A percentile compares a stretch with the other conserved stretches of the same genome.
Conservation (phyloP, 92 coral and sea anemone genomes). For the Palythoa caribaeorum region DNA sequence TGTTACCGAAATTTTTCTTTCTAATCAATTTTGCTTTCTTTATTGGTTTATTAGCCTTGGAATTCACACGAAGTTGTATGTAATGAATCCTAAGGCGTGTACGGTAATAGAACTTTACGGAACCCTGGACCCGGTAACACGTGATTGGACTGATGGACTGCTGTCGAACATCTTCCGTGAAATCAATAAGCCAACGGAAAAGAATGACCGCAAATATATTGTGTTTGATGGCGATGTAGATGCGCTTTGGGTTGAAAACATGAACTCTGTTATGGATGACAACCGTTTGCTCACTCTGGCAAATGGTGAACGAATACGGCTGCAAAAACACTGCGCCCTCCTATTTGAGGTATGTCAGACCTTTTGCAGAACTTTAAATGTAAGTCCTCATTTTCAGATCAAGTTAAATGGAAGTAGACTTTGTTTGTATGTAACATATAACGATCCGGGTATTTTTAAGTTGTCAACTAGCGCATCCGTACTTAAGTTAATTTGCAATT, state of each 20-base stretch:
- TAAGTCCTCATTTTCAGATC: not conserved
- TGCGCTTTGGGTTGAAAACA: constrained; percentile 99
- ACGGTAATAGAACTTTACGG: constrained; percentile 97
- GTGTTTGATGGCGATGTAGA: constrained; percentile 99
- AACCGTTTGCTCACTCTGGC: constrained; percentile 95
- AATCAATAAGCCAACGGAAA: constrained; percentile 98
- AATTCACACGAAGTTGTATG: constrained; percentile 88
- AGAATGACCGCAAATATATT: constrained; percentile 97
- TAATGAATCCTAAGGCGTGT: constrained; percentile 97
- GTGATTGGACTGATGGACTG: constrained; percentile 99
- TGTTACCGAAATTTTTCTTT: not conserved
- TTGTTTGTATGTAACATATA: too few relatives aligned
- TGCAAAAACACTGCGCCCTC: constrained; percentile 98
- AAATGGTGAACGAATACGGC: constrained; percentile 97
- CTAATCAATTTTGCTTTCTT: too few relatives aligned
- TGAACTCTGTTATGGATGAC: constrained; percentile 99
- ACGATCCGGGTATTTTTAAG: too few relatives aligned
- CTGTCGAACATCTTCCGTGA: constrained; percentile 98
- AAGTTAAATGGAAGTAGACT: not conserved
- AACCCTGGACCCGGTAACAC: constrained; percentile 96
- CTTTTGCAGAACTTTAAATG: not conserved
- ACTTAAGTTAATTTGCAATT: too few relatives aligned
- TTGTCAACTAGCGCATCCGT: too few relatives aligned
- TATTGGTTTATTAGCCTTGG: constrained; percentile 75
- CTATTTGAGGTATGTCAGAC: constrained; percentile 87